phyloP scores from a whole-genome alignment of 2,888 invertebrate genomes.

The Noctua janthe region DNA sequence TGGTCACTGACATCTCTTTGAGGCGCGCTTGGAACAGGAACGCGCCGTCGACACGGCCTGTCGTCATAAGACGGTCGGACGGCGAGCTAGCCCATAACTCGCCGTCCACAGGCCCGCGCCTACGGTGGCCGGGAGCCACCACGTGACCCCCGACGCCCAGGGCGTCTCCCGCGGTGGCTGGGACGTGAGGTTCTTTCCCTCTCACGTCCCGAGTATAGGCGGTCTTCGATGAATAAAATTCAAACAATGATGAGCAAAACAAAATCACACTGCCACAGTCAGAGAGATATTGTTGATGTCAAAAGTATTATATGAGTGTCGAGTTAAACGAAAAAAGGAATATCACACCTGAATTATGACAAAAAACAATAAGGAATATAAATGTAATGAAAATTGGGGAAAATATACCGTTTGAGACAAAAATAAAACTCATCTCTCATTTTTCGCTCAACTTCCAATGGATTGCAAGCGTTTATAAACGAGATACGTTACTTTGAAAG shows the following conservation, averaged over 20 bases:
- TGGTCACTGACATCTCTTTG: too few relatives aligned
- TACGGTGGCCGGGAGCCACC: too few relatives aligned
- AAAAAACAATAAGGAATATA: not conserved
- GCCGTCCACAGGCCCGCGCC: too few relatives aligned
- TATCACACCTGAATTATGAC: not conserved
- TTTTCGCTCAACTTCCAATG: constrained; percentile 27
- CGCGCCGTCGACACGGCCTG: too few relatives aligned
- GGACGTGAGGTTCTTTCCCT: too few relatives aligned
- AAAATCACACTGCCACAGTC: not conserved
- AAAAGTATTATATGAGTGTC: not conserved
- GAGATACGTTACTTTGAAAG: constrained; percentile 36
- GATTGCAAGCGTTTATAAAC: constrained; percentile 36
- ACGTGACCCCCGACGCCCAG: too few relatives aligned
- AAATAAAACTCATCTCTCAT: not conserved
- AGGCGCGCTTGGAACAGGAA: too few relatives aligned
- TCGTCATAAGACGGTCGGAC: too few relatives aligned
- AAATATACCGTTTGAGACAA: not conserved
- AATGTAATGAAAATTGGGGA: not conserved
- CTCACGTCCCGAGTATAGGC: too few relatives aligned
- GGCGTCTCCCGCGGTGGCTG: too few relatives aligned
- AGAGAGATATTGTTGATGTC: not conserved
- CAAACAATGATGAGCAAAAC: not conserved
- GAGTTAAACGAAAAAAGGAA: constrained; percentile 3
- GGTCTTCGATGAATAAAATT: not conserved
- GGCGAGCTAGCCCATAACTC: too few relatives aligned